Base-by-base conservation (phyloP, 2,888 invertebrate genomes). In the Agrilus mali region DNA sequence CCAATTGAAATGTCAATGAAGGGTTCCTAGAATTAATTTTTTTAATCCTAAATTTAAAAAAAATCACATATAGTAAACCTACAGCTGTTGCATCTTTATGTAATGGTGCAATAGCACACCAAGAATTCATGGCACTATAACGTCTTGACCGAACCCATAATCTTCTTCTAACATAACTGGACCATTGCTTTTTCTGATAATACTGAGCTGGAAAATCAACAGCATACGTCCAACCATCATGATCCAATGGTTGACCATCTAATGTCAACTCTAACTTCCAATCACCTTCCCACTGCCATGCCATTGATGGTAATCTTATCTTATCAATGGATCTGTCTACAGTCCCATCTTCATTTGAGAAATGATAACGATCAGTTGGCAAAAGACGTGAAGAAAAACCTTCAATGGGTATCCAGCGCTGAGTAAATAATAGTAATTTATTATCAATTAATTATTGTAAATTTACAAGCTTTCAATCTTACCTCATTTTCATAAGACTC, bases 261-360 rank as follows among this genome's bases (percentile, higher is more conserved):
- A 87, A 69, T 4, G 84, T 83, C 15, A 86, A 73, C 60, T 90
- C 89, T 43, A 89, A 70, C 55, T 85, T 82, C 93, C 94, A 94
- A 53, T 90, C 89, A 3, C 87, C 87, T 69, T 95, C 94, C 94
- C 94, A 95, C 58, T 89, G 86, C 94, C 94, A 95, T 13, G 90
- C 89, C 80, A 89, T 85, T 1, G 93, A 92, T 6, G 94, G 94
- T 38, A 94, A 67, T 48, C 86, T 73, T 47, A 94, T 87, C 62
- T 80, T 80, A 55, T 86, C 83, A 51, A 86, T 82, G 31, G 82
- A 77, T 45, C 88, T 73, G 56, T 87, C 84, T 32, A 77, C 73
- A 7, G 78, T 76, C 6, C 94, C 94, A 72, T 90, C 88, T 55
- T 77, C 77, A 53, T 81, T 86, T 12, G 92, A 93, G 71, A 86